Conservation (phyloP, 1,140 invertebrate species). For the Drosophila melanica region DNA sequence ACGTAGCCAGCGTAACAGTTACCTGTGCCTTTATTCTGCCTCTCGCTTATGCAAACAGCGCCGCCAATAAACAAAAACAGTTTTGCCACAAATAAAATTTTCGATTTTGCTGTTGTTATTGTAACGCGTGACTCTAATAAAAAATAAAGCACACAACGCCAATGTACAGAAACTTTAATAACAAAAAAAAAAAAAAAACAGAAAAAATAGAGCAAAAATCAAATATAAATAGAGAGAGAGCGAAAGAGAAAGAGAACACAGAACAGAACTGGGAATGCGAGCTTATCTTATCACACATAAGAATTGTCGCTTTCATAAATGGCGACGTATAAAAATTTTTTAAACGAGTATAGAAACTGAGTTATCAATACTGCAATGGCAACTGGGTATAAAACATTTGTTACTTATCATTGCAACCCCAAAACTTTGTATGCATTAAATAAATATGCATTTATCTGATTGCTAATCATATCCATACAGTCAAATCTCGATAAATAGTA, state of each 20-base stretch:
- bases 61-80: conserved; percentile 64
- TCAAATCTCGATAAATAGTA: no score
- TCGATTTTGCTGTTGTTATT: conserved; percentile 58
- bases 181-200: conserved; percentile 54
- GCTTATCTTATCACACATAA: conserved; percentile 69
- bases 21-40: background rate
- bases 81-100: conserved; percentile 72
- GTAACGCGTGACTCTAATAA: conserved; percentile 76
- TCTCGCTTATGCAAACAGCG: conserved; percentile 42
- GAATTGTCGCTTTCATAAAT: conserved; percentile 76
- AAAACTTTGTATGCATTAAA: background rate
- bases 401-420: background rate
- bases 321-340: conserved; percentile 65
- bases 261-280: conserved; percentile 42
- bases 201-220: conserved; percentile 61
- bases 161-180: conserved; percentile 66
- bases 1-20: conserved; percentile 55
- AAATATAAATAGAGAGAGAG: conserved; percentile 56
- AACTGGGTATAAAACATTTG: conserved; percentile 6
- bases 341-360: conserved; percentile 9
- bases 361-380: conserved; percentile 3
- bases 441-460: background rate
- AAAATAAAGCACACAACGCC: conserved; percentile 30
- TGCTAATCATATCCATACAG: no score
- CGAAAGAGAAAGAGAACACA: conserved; percentile 16